Conservation (phyloP, 2,888 invertebrate species). For the Ornithoptera alexandrae region DNA sequence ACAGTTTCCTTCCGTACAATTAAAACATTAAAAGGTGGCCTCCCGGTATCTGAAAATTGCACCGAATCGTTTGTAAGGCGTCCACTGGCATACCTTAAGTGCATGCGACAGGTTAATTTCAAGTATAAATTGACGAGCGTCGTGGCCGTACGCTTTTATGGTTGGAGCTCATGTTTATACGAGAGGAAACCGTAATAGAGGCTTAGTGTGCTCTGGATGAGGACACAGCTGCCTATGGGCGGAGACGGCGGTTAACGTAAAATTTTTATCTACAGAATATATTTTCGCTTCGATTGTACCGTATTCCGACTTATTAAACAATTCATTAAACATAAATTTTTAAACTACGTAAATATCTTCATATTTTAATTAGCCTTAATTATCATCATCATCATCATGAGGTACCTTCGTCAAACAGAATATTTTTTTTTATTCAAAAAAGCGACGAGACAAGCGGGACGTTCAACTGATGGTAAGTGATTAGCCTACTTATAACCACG, state of each 20-base stretch:
- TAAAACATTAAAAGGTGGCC: constrained; percentile 44
- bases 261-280: constrained; percentile 56
- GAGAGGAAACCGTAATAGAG: constrained; percentile 57
- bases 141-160: constrained; percentile 56
- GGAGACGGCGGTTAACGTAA: constrained; percentile 59
- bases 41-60: constrained; percentile 48
- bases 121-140: constrained; percentile 71
- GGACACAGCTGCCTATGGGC: constrained; percentile 64
- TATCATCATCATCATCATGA: no score
- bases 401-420: no score
- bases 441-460: no score
- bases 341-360: no score
- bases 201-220: constrained; percentile 54
- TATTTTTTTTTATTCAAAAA: no score
- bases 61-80: constrained; percentile 53
- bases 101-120: constrained; percentile 74
- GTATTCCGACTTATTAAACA: background rate
- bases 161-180: constrained; percentile 55
- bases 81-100: constrained; percentile 54
- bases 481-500: no score
- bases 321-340: no score
- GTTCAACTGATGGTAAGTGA: no score
- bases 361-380: no score
- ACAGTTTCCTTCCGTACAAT: constrained; percentile 36
- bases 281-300: constrained; percentile 32